A percentile compares a stretch with the other conserved stretches of the same genome.
Evolutionary conservation across 2,113 vertebrate genomes (phyloP).

Genomic region (Hemiscyllium ocellatum): DNA sequence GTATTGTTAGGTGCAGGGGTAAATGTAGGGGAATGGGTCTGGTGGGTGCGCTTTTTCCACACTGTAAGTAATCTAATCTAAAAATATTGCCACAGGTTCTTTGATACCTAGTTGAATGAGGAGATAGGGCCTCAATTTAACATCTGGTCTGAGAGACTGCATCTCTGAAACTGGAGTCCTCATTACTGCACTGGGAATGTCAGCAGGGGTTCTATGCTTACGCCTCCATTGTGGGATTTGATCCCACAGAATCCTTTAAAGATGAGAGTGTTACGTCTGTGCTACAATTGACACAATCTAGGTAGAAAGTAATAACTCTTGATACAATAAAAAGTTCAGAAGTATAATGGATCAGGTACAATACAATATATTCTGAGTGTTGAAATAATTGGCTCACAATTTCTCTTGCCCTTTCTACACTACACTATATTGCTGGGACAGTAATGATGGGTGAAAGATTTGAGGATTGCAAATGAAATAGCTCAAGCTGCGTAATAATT

Average conservation of each 20-base stretch:
- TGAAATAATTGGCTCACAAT: not conserved
- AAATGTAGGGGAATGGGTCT: no score
- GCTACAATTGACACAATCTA: not conserved
- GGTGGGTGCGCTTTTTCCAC: no score
- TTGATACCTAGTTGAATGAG: not conserved
- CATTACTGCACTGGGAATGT: not conserved
- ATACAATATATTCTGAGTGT: not conserved
- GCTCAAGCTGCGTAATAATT: not conserved
- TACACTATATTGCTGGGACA: not conserved
- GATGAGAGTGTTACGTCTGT: not conserved
- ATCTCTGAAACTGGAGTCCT: not conserved
- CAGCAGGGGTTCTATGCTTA: not conserved
- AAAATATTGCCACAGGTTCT: not conserved
- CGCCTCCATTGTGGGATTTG: not conserved
- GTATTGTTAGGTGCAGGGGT: no score
- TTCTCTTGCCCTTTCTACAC: not conserved
- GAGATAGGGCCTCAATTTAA: not conserved
- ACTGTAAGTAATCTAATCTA: no score
- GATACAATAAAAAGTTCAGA: not conserved
- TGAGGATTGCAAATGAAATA: not conserved
- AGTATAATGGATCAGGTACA: not conserved
- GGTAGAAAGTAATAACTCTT: not conserved
- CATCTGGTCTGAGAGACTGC: not conserved
- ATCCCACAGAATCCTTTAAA: not conserved
- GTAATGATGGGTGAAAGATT: not conserved